Base-by-base conservation (phyloP, 35 echinoderm and acorn worm species). In the Heliocidaris erythrogramma region DNA sequence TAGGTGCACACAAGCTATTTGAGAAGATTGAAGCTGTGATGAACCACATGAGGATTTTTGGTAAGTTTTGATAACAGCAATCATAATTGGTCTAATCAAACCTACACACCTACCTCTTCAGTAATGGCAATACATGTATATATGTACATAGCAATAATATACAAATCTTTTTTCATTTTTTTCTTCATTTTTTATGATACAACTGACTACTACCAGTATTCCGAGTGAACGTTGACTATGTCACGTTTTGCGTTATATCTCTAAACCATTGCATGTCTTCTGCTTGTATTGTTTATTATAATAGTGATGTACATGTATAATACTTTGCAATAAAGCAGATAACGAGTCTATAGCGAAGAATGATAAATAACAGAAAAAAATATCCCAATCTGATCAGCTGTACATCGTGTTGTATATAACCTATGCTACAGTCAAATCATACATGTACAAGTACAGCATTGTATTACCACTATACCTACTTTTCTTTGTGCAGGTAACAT, bases 121-220 rank as follows among this genome's bases (percentile, higher is more conserved):
- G 87, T 89, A 17, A 89, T 89, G 31, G 87, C 47, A 89, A 89
- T 89, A 89, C 87, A 89, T 89, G 87, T 32, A 89, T 89, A 48
- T 89, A 89, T 89, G 87, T 89, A 89, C 87, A 89, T 32, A 89
- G 87, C 87, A 89, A 89, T 89, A 89, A 89, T 89, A 89, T 89
- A 89, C 87, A 89, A 89, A 89, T 42, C 87, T 89, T 32, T 89
- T 89, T 89, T 1, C 5, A 7, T 32, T 89, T 78, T n/a, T 7
- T 78, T n/a, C 65, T 27, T 78, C 27, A 21, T 78, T 78, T 78
- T 78, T 78, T 78, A 78, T 78, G 65, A 78, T 78, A 78, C 65
- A 78, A 24, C 27, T 78, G 52, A 56, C 52, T 56, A 27, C 65
- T 78, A 78, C 65, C 65, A n/a, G 65, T 78, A 78, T 78, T 78